Evolutionary conservation across 2,888 invertebrate species (phyloP), one percentile per base, ranked within the genome.

Genomic region (Opisthograptis luteolata): DNA sequence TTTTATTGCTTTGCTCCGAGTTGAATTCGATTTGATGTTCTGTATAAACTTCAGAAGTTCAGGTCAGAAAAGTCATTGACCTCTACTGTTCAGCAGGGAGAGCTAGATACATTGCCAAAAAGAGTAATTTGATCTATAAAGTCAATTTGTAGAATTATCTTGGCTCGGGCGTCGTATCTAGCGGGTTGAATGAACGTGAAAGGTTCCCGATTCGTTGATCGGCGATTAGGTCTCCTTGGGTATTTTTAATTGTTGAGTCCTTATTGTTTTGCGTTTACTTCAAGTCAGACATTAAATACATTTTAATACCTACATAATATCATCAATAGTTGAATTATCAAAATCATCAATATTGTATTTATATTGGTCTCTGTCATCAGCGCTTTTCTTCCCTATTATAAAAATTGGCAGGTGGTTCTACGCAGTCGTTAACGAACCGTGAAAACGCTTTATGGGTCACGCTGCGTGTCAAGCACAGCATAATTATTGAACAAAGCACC

Each of bases 381-480:
- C n/a, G n/a, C n/a, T n/a, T n/a, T n/a, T n/a, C n/a, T n/a, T n/a
- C n/a, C n/a, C n/a, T n/a, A n/a, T n/a, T n/a, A n/a, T n/a, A n/a
- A n/a, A n/a, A n/a, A n/a, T n/a, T n/a, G n/a, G n/a, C n/a, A n/a
- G n/a, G n/a, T n/a, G n/a, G n/a, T n/a, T n/a, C n/a, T n/a, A n/a
- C n/a, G n/a, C n/a, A n/a, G 15, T 25, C 40, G 30, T 32, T 51
- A 56, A 56, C 56, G 53, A 56, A 40, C 46, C 43, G 37, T 51
- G 45, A 45, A 46, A 47, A 55, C 37, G 39, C 12, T 46, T 48
- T 57, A 42, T 36, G 32, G 48, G 55, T 62, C 60, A 53, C 45
- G 52, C 31, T 50, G 44, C 43, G 41, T 45, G 53, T 50, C 30
- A 31, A 48, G 39, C 24, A 34, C 34, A 32, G 27, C 22, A 30